Percentiles rank a stretch among this genome's conserved stretches.
phyloP scores from a whole-genome alignment of 2,888 invertebrate species.

The Limnephilus lunatus region DNA sequence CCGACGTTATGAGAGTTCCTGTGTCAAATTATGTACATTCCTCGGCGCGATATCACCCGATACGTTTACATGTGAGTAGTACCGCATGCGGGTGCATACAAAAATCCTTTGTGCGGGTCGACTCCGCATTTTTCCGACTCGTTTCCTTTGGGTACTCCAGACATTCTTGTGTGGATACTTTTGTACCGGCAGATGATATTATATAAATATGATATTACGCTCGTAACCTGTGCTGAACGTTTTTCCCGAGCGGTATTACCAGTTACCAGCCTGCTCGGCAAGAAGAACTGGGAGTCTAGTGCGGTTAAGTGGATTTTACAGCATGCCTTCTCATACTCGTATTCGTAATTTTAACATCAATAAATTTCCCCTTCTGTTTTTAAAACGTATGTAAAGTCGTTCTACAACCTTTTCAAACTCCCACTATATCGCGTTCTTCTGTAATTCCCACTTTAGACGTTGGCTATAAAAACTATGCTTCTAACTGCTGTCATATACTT shows the following conservation, averaged over 20 bases:
- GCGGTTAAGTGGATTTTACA: conserved; percentile 19
- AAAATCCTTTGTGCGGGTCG: conserved; percentile 46
- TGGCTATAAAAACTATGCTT: background rate
- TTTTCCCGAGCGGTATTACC: conserved; percentile 24
- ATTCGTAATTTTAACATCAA: background rate
- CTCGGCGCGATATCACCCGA: conserved; percentile 27
- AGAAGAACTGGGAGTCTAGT: background rate
- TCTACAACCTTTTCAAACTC: no score
- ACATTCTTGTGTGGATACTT: conserved; percentile 25
- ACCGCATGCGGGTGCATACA: conserved; percentile 11
- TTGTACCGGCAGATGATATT: conserved; percentile 29
- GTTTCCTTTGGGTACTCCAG: conserved; percentile 42
- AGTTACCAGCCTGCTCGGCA: background rate
- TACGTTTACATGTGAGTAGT: conserved; percentile 29
- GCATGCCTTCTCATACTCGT: background rate
- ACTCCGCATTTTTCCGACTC: conserved; percentile 47
- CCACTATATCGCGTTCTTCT: background rate
- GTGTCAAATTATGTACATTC: conserved; percentile 19
- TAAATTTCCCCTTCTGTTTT: background rate
- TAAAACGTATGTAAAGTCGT: background rate
- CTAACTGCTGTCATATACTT: background rate
- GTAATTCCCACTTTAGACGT: background rate
- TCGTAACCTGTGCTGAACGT: conserved; percentile 9
- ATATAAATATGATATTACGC: conserved; percentile 42
- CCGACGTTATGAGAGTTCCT: background rate